Conservation (phyloP, 2,888 invertebrate genomes). For the Carterocephalus palaemon region DNA sequence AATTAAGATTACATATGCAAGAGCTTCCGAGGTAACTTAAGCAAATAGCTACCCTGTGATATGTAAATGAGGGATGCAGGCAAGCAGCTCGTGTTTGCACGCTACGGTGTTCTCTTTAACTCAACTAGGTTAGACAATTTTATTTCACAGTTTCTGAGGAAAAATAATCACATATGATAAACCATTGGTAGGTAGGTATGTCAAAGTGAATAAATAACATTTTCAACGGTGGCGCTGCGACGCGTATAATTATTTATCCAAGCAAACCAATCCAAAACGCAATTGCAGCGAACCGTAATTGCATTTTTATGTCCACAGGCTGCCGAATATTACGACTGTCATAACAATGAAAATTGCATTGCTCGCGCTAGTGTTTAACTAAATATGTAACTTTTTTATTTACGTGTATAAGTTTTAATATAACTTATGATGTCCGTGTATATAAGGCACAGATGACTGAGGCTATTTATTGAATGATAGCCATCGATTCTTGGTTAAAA, state of each 20-base stretch:
- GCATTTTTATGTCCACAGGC: conserved; percentile 57
- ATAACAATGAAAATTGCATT: conserved; percentile 47
- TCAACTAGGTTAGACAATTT: background rate
- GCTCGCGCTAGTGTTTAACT: conserved; percentile 9
- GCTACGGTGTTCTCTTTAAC: conserved; percentile 7
- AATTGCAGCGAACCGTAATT: conserved; percentile 56
- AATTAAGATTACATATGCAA: conserved; percentile 33
- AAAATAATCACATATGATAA: no score
- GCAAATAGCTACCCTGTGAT: conserved; percentile 28
- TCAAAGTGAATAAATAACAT: conserved; percentile 11
- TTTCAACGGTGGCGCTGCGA: conserved; percentile 11
- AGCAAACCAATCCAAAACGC: conserved; percentile 46
- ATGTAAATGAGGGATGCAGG: conserved; percentile 31
- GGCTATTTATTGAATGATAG: no score
- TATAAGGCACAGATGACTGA: no score
- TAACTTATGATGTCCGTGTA: no score
- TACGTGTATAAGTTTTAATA: no score
- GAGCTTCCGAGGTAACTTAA: conserved; percentile 25
- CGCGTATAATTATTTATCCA: conserved; percentile 20
- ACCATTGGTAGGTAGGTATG: no score
- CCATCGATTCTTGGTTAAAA: no score
- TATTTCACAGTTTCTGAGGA: no score
- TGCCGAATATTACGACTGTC: conserved; percentile 55
- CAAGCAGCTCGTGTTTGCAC: conserved; percentile 17
- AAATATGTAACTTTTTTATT: no score